These are phyloP conservation scores for Lagria hirta DNA, from an alignment of 2,888 invertebrate species.

Conservation along the genomic window DNA sequence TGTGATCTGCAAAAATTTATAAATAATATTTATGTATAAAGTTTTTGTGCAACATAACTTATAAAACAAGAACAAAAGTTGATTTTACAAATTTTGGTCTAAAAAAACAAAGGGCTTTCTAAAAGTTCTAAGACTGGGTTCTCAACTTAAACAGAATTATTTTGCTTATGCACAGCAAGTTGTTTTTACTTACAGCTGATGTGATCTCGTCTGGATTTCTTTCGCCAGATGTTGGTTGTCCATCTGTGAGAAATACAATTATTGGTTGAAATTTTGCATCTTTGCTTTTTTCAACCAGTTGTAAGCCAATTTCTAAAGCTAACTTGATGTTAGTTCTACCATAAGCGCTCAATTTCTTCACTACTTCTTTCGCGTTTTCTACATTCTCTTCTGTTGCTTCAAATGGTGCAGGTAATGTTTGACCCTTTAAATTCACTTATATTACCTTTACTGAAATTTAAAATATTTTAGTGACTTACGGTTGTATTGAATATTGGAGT, in stretches of 20 bases:
- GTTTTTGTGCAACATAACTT: conserved; percentile 4
- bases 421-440: conserved; percentile 33
- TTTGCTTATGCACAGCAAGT: too few species aligned
- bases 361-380: conserved; percentile 62
- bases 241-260: conserved; percentile 68
- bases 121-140: conserved; percentile 1
- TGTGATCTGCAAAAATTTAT: conserved; percentile 46
- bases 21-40: too few species aligned
- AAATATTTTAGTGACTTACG: conserved; percentile 11
- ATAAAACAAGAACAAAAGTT: neutral
- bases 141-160: too few species aligned
- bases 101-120: conserved; percentile 3
- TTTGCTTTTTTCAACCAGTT: conserved; percentile 40
- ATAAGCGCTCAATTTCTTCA: conserved; percentile 58
- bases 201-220: conserved; percentile 59
- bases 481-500: conserved; percentile 17
- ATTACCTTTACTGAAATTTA: conserved; percentile 2
- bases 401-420: conserved; percentile 55
- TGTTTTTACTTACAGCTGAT: conserved; percentile 52
- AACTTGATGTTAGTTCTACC: conserved; percentile 71
- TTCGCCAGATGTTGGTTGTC: conserved; percentile 65
- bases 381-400: conserved; percentile 60
- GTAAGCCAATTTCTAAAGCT: conserved; percentile 60
- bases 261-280: conserved; percentile 57
- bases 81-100: neutral